These are phyloP conservation scores for Tetraneura akinire DNA, from an alignment of 1,140 invertebrate genomes.

Conservation along the genomic window DNA sequence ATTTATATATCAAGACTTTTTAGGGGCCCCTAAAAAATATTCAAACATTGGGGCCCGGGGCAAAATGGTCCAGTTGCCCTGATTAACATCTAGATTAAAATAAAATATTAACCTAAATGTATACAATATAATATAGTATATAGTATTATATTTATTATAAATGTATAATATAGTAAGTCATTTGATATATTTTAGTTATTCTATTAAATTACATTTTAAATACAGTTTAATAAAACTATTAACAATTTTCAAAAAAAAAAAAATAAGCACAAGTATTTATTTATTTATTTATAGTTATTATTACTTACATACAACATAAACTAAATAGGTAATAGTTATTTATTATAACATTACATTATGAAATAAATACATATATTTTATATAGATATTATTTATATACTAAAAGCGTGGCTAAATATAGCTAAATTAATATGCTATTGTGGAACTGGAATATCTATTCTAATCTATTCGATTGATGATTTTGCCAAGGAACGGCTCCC, in stretches of 20 bases:
- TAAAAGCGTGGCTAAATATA: constrained; percentile 30
- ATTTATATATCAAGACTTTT: no score
- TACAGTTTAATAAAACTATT: constrained; percentile 18
- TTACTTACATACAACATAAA: constrained; percentile 14
- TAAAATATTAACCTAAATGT: constrained; percentile 12
- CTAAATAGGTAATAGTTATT: constrained; percentile 31
- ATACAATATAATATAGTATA: not conserved
- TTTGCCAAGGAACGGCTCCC: constrained; percentile 5
- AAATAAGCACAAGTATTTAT: constrained; percentile 19
- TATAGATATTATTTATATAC: constrained; percentile 29
- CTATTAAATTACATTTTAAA: constrained; percentile 19
- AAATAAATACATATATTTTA: constrained; percentile 34
- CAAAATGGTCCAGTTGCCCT: no score
- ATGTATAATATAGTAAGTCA: no score
- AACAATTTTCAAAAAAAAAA: constrained; percentile 7
- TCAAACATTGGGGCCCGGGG: no score
- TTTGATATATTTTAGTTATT: constrained; percentile 25
- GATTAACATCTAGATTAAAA: constrained; percentile 7
- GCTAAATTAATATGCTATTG: constrained; percentile 25
- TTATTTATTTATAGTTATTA: constrained; percentile 14
- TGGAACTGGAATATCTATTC: constrained; percentile 29
- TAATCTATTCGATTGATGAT: constrained; percentile 27
- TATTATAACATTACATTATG: constrained; percentile 20
- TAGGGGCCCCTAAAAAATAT: no score
- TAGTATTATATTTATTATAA: no score